These are phyloP conservation scores for Melipona bicolor DNA, from an alignment of 2,888 invertebrate species.

Conservation along the genomic window DNA sequence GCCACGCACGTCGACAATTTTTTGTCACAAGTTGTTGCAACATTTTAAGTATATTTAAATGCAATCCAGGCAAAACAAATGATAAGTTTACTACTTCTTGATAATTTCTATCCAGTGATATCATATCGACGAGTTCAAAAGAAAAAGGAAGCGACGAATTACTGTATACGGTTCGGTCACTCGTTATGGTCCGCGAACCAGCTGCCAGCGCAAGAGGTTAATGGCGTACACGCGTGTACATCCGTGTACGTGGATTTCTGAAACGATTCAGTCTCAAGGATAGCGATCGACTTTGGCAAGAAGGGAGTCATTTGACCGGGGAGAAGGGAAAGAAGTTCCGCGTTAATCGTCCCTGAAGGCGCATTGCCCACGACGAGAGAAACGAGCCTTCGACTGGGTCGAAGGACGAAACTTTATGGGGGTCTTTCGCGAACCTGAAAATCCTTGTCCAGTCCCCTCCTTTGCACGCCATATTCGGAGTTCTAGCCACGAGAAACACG, in stretches of 20 bases:
- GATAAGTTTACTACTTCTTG: too few species aligned
- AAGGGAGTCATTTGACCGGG: background rate
- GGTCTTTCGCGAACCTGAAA: slow-evolving; percentile 30
- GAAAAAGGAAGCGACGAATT: too few species aligned
- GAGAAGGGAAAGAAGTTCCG: slow-evolving; percentile 33
- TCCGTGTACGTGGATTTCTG: background rate
- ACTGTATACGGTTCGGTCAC: too few species aligned
- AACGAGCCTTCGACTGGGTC: slow-evolving; percentile 34
- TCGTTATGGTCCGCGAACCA: too few species aligned
- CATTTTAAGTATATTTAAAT: too few species aligned
- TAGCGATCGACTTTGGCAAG: slow-evolving; percentile 13
- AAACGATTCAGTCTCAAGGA: slow-evolving; percentile 12
- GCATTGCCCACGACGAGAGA: slow-evolving; percentile 20
- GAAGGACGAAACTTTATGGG: slow-evolving; percentile 56
- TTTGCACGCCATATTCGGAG: slow-evolving; percentile 45
- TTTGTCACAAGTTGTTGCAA: too few species aligned
- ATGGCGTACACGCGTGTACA: background rate
- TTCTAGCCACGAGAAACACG: background rate
- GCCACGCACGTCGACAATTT: too few species aligned
- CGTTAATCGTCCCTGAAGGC: slow-evolving; percentile 55
- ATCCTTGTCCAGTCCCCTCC: slow-evolving; percentile 25
- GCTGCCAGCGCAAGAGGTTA: too few species aligned
- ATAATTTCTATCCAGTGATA: too few species aligned
- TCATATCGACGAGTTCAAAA: too few species aligned
- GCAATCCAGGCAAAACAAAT: too few species aligned